A percentile compares a stretch with the other conserved stretches of the same genome.
These are phyloP conservation scores for Napeogenes sylphis DNA, from an alignment of 2,888 invertebrate genomes.

Conservation along the genomic window DNA sequence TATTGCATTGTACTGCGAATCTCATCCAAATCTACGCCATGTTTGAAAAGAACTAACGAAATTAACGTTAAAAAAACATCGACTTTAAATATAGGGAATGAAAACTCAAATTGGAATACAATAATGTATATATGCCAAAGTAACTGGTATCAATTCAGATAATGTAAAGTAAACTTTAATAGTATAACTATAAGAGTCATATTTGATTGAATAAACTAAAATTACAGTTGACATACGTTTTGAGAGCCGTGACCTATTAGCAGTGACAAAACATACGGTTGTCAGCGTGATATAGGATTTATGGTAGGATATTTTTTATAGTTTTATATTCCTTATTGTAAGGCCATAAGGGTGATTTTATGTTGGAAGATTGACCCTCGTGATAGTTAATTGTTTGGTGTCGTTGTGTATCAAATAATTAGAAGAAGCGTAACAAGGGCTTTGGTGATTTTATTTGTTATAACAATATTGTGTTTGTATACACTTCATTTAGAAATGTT, in stretches of 20 bases:
- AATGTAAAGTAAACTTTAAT: slow-evolving; percentile 13
- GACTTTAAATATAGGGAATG: slow-evolving; percentile 4
- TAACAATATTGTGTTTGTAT: slow-evolving; percentile 23
- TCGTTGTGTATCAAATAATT: slow-evolving; percentile 55
- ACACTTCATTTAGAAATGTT: background rate
- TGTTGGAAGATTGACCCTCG: slow-evolving; percentile 16
- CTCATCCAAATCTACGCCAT: slow-evolving; percentile 41
- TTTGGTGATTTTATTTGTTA: slow-evolving; percentile 35
- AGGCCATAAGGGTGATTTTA: slow-evolving; percentile 27
- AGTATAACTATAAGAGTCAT: background rate
- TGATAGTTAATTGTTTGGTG: slow-evolving; percentile 28
- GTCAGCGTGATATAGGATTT: slow-evolving; percentile 67
- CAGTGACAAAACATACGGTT: slow-evolving; percentile 68
- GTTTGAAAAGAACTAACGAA: slow-evolving; percentile 13
- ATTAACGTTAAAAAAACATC: slow-evolving; percentile 24
- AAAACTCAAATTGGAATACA: slow-evolving; percentile 25
- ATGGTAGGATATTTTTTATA: slow-evolving; percentile 38
- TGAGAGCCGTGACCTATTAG: slow-evolving; percentile 64
- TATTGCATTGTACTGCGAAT: slow-evolving; percentile 58
- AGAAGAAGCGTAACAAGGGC: slow-evolving; percentile 55
- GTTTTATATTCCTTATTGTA: slow-evolving; percentile 25
- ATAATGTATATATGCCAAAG: background rate
- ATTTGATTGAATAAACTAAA: slow-evolving; percentile 18
- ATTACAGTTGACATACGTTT: slow-evolving; percentile 51
- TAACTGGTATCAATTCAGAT: background rate